A percentile compares a stretch with the other conserved stretches of the same genome.
Conservation (phyloP, 2,113 vertebrate genomes). For the Semnornis frantzii region DNA sequence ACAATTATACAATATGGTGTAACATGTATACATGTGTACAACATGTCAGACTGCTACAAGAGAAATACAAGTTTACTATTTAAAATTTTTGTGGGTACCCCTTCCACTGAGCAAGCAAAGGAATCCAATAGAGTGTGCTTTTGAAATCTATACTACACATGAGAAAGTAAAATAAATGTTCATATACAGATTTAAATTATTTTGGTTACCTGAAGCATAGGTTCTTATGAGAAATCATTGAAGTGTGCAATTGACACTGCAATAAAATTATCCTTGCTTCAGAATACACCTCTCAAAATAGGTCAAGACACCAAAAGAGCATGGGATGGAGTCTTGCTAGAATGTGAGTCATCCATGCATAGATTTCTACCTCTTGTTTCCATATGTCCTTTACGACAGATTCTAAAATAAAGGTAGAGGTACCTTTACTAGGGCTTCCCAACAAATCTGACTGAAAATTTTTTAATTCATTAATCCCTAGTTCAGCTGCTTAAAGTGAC, state of each 20-base stretch:
- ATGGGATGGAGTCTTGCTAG: not conserved
- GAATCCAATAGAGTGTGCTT: not conserved
- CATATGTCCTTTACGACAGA: not conserved
- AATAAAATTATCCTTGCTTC: constrained; percentile 9
- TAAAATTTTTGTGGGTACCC: not conserved
- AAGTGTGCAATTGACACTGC: not conserved
- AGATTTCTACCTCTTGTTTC: not conserved
- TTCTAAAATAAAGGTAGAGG: not conserved
- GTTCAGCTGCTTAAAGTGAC: not conserved
- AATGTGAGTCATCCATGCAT: not conserved
- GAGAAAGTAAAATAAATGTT: constrained; percentile 27
- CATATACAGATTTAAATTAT: not conserved
- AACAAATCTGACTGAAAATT: not conserved
- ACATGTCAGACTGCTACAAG: not conserved
- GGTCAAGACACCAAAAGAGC: not conserved
- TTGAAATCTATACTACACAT: not conserved
- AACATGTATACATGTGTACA: not conserved
- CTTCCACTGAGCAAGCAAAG: not conserved
- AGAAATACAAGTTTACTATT: not conserved
- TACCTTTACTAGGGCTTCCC: not conserved
- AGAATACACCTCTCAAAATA: constrained; percentile 1
- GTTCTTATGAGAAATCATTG: not conserved
- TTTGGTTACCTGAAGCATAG: constrained; percentile 1
- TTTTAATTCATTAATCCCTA: not conserved
- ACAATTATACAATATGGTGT: not conserved